Base-by-base conservation (phyloP, 2,888 invertebrate species). In the Formica aserva region DNA sequence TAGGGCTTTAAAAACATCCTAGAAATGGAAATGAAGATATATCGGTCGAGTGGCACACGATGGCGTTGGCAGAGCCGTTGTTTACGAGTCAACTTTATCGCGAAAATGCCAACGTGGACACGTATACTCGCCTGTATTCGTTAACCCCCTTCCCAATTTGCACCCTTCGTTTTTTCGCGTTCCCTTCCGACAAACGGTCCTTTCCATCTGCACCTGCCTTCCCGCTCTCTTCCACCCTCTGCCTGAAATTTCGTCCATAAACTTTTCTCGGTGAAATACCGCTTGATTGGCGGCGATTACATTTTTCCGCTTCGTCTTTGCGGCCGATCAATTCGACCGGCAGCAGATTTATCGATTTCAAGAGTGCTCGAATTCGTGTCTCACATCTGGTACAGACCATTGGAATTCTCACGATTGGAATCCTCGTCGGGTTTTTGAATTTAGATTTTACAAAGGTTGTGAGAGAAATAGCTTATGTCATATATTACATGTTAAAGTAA, bases 71-170 rank as follows among this genome's bases (percentile, higher is more conserved):
- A 87, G 89, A 84, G 88, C 85, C 89, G 91, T 93, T 93, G 91
- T 93, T 94, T 93, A 93, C 92, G 92, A 91, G 91, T 88, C 85
- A 92, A 93, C 90, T 93, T 93, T 93, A 90, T 92, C 90, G 87
- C 86, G 85, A 85, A 84, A 88, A 88, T 74, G 77, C 67, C 87
- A 71, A 75, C 82, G 55, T 66, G 78, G 29, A 60, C 78, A 83
- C 52, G 29, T 48, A 78, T 41, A 67, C 55, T 63, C 62, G 55
- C 71, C 67, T 71, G 67, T 71, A 76, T 82, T 80, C 63, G 76
- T 75, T 60, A 71, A 71, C 63, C 69, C 32, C 26, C 48, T 71
- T 11, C 15, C 52, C 52, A n/a, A 52, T 52, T 52, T n/a, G n/a
- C 78, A 41, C 4, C 45, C 32, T 35, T 35, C 60, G 8, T 52